These are phyloP conservation scores for Drosophila sordidula DNA, from an alignment of 2,888 invertebrate genomes.

Conservation along the genomic window DNA sequence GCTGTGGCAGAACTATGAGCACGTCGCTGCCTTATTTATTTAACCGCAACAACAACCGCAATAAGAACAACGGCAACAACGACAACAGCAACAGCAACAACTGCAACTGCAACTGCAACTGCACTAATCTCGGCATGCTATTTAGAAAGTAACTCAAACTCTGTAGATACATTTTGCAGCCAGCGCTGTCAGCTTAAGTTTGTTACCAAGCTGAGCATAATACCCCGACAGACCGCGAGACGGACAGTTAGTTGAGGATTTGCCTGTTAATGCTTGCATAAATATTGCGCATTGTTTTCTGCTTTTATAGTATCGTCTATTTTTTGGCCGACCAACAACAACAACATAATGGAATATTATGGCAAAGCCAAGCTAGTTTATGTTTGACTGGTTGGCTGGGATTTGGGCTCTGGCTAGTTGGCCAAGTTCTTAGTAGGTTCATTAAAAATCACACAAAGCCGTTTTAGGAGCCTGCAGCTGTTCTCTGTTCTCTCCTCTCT, in stretches of 20 bases:
- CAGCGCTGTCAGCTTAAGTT: constrained; percentile 71
- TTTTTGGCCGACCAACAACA: constrained; percentile 1
- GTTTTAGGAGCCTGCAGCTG: constrained; percentile 49
- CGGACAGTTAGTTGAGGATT: constrained; percentile 39
- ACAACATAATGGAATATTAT: constrained; percentile 45
- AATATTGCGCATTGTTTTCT: constrained; percentile 71
- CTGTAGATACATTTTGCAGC: constrained; percentile 33
- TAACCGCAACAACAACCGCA: constrained; percentile 78
- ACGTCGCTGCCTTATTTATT: constrained; percentile 72
- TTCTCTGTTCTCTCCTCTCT: constrained; percentile 1
- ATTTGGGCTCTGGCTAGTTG: constrained; percentile 26
- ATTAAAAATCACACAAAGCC: constrained; percentile 72
- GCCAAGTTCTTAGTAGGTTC: constrained; percentile 71
- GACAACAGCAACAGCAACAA: constrained; percentile 5
- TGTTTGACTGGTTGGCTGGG: constrained; percentile 39
- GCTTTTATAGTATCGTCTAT: constrained; percentile 37
- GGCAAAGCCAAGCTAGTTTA: constrained; percentile 48
- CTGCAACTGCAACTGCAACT: constrained; percentile 52
- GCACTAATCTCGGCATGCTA: constrained; percentile 66
- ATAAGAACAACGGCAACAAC: constrained; percentile 69
- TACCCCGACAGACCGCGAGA: constrained; percentile 19
- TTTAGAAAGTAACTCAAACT: constrained; percentile 76
- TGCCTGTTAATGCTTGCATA: constrained; percentile 70
- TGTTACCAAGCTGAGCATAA: constrained; percentile 53
- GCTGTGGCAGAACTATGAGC: constrained; percentile 60